A percentile compares a stretch with the other conserved stretches of the same genome.
These are phyloP conservation scores for Aulostomus chinensis DNA, from an alignment of 2,797 vertebrate genomes.

Conservation along the genomic window DNA sequence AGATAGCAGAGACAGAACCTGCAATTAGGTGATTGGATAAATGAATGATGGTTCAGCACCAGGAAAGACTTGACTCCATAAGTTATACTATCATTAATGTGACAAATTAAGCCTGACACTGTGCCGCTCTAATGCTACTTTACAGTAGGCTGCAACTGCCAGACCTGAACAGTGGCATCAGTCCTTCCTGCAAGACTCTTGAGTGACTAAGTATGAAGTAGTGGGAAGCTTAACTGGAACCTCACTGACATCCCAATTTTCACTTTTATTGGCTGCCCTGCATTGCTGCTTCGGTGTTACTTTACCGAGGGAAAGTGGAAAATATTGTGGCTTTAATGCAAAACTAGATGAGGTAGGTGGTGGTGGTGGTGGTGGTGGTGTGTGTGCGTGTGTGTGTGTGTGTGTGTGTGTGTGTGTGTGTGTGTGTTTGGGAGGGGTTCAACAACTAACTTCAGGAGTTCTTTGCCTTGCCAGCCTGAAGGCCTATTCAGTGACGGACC, in stretches of 20 bases:
- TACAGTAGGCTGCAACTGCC: constrained; percentile 7
- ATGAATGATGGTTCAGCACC: neutral
- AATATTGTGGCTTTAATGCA: constrained; percentile 33
- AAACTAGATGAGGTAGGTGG: constrained; percentile 51
- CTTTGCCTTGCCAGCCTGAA: constrained; percentile 37
- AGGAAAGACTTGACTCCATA: no score
- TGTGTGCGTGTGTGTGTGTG: neutral
- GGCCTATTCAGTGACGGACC: constrained; percentile 42
- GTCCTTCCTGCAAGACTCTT: constrained; percentile 26
- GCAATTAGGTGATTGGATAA: constrained; percentile 6
- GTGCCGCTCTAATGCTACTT: constrained; percentile 18
- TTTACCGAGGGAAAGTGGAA: constrained; percentile 43
- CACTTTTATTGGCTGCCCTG: constrained; percentile 48
- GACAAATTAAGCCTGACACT: constrained; percentile 1
- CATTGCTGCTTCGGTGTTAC: constrained; percentile 12
- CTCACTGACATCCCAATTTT: constrained; percentile 41
- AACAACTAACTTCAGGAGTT: constrained; percentile 36
- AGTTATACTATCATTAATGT: neutral
- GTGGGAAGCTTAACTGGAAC: constrained; percentile 27
- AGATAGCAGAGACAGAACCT: constrained; percentile 28
- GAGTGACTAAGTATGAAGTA: constrained; percentile 51
- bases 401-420: constrained; percentile 1
- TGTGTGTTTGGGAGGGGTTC: constrained; percentile 39
- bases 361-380: no score
- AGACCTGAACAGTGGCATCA: constrained; percentile 33